Evolutionary conservation across 2,113 vertebrate genomes (phyloP).

Genomic region (Rhombomys opimus): DNA sequence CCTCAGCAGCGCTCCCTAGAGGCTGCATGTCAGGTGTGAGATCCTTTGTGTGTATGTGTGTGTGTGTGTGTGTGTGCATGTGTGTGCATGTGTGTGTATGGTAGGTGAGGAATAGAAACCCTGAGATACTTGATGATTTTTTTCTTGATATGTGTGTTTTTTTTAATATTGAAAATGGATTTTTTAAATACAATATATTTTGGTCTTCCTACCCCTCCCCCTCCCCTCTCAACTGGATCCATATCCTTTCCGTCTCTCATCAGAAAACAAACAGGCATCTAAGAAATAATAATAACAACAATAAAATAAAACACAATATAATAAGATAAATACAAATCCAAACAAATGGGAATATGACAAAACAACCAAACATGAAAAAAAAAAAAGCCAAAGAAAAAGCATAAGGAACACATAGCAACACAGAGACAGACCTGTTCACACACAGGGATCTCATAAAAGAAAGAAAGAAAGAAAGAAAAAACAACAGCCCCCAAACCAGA

Average conservation of each 20-base stretch:
- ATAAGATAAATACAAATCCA: background rate
- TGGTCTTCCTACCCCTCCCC: background rate
- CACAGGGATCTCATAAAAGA: background rate
- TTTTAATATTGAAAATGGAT: background rate
- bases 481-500: background rate
- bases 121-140: background rate
- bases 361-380: background rate
- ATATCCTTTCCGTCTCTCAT: too few relatives aligned
- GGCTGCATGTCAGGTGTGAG: background rate
- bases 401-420: too few relatives aligned
- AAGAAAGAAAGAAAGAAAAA: background rate
- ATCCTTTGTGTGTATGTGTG: background rate
- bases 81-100: background rate
- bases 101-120: background rate
- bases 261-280: background rate
- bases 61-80: background rate
- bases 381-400: background rate
- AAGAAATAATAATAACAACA: background rate
- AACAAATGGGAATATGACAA: background rate
- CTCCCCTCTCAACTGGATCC: background rate
- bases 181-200: background rate
- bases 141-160: background rate
- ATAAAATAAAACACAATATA: background rate
- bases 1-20: background rate
- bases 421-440: too few relatives aligned